phyloP scores from a whole-genome alignment of 2,888 invertebrate species.

The Diarsia rubi region DNA sequence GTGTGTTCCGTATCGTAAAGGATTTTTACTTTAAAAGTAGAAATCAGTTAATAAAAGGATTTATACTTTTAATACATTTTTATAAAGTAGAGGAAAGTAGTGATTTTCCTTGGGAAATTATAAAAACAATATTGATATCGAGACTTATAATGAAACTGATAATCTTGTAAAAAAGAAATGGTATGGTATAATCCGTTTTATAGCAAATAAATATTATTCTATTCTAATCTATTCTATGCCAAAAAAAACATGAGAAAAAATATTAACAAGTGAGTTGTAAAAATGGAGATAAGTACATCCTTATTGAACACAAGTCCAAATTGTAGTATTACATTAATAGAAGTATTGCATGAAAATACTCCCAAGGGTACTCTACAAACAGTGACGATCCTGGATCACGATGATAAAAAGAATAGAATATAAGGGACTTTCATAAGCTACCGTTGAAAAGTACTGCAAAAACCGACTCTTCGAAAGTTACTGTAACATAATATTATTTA shows the following conservation, averaged over 20 bases:
- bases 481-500: background rate
- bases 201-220: too few species aligned
- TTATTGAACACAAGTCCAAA: too few species aligned
- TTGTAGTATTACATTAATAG: background rate
- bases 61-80: background rate
- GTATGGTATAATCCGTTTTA: too few species aligned
- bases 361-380: background rate
- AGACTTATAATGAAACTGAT: background rate
- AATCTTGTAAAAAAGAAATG: background rate
- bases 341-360: background rate
- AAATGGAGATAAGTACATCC: too few species aligned
- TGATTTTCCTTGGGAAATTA: background rate
- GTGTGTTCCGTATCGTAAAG: constrained; percentile 26
- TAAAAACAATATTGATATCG: background rate
- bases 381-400: background rate
- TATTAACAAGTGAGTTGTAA: background rate
- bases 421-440: background rate
- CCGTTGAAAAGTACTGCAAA: background rate
- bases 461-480: background rate
- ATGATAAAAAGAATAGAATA: background rate
- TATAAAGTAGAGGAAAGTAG: background rate
- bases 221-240: too few species aligned
- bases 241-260: background rate
- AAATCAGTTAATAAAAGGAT: too few species aligned
- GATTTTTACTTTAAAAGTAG: too few species aligned